Conservation (phyloP, 2,888 invertebrate species). For the Venusia cambrica region DNA sequence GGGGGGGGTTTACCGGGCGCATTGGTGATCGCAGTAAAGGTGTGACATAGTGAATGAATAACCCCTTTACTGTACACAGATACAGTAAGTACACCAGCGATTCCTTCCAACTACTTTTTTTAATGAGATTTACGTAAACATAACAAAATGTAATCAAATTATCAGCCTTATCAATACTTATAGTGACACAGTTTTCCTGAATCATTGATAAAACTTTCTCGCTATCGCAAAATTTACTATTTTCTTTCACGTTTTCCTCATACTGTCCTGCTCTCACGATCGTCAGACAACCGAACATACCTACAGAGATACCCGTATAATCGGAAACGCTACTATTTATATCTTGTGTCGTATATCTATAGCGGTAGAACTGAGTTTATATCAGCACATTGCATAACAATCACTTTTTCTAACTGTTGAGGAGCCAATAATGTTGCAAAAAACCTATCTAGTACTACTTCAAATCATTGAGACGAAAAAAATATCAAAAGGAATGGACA, state of each 20-base stretch:
- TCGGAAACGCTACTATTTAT: slow-evolving; percentile 51
- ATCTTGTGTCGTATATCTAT: slow-evolving; percentile 43
- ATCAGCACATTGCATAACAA: slow-evolving; percentile 1
- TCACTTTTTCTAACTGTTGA: slow-evolving; percentile 9
- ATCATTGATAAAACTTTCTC: slow-evolving; percentile 24
- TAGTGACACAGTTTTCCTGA: slow-evolving; percentile 20
- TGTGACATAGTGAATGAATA: too few species aligned
- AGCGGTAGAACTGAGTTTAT: slow-evolving; percentile 38
- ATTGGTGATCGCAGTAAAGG: too few species aligned
- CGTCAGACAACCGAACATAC: slow-evolving; percentile 36
- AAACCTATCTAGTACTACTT: too few species aligned
- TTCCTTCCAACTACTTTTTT: too few species aligned
- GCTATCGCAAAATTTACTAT: slow-evolving; percentile 50
- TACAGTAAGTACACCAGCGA: too few species aligned
- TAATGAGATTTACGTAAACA: too few species aligned
- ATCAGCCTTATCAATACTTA: slow-evolving; percentile 11
- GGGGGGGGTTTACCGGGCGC: too few species aligned
- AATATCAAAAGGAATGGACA: too few species aligned
- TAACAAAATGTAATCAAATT: not conserved
- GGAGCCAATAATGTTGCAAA: too few species aligned
- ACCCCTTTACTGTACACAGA: too few species aligned
- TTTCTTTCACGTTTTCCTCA: slow-evolving; percentile 71
- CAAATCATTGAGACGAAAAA: too few species aligned
- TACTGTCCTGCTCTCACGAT: slow-evolving; percentile 49
- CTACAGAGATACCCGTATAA: slow-evolving; percentile 25